Conservation (phyloP, 1,140 invertebrate species). For the Ostrea edulis region DNA sequence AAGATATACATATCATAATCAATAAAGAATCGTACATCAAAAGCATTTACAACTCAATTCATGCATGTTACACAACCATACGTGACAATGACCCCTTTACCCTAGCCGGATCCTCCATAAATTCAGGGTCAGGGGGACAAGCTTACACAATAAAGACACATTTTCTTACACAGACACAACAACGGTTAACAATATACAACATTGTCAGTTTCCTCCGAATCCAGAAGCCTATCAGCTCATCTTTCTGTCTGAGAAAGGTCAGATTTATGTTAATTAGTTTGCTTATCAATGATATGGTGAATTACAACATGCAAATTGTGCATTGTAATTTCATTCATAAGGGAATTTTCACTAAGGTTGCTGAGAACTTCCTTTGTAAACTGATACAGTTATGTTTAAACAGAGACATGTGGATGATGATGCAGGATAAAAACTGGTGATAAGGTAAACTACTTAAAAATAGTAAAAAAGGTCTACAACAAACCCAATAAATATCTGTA, state of each 20-base stretch:
- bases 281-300: neutral
- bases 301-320: constrained; percentile 29
- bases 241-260: neutral
- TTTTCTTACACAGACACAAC: constrained; percentile 23
- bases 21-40: constrained; percentile 23
- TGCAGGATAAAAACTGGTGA: neutral
- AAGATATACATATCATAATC: constrained; percentile 25
- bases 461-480: neutral
- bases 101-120: neutral
- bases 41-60: constrained; percentile 27
- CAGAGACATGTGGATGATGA: neutral
- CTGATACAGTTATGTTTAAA: neutral
- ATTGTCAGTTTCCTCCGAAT: neutral
- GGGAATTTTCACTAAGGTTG: neutral
- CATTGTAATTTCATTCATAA: neutral
- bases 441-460: constrained; percentile 2
- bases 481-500: neutral
- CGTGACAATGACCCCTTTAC: neutral
- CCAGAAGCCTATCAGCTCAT: neutral
- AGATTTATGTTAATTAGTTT: neutral
- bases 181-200: constrained; percentile 3
- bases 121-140: neutral
- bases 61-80: constrained; percentile 23
- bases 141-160: neutral
- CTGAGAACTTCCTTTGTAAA: constrained; percentile 28